Base-by-base conservation (phyloP, 1,140 invertebrate genomes). In the Rhyzopertha dominica region DNA sequence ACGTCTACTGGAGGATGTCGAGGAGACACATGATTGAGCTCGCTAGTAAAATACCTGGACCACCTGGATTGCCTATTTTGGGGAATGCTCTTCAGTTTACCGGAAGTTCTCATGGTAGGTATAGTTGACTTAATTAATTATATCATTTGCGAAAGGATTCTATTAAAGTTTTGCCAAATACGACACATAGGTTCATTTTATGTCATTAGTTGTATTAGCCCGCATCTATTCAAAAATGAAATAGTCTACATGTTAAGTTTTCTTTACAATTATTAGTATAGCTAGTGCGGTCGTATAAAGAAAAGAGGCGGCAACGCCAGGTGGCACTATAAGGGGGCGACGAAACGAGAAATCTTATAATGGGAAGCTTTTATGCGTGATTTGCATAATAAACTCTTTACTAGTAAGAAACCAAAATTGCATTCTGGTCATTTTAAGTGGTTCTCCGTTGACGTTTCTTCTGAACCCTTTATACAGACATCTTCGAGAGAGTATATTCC, bases 61-160 rank as follows among this genome's bases (percentile, higher is more conserved):
- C 84, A 0, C 54, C 63, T 3, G 83, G 82, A 7, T 66, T 75
- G 4, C 85, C 85, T 0, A 38, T 88, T 0, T 49, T 87, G 22
- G 85, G 85, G 49, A 86, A 84, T 49, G 77, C 82, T 10, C 67
- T 84, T 4, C 79, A 85, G 47, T 77, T 87, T 29, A 65, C 79
- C 2, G 84, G 84, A 56, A 76, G 74, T 26, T 76, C 82, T 8
- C 70, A 73, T 49, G 71, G 81, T 82, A 68, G 67, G 67, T 59
- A 32, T 12, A 9, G 40, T n/a, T n/a, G n/a, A n/a, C n/a, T n/a
- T n/a, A 17, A 41, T 30, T 14, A 28, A 32, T 31, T 23, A 13
- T 40, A 28, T 41, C 14, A 30, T 25, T 43, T 24, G n/a, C 24
- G 14, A 22, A 4, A 20, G 19, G 2, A 4, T 31, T 43, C 14